Evolutionary conservation across 2,797 vertebrate species (phyloP).

Genomic region (Cyclopterus lumpus): DNA sequence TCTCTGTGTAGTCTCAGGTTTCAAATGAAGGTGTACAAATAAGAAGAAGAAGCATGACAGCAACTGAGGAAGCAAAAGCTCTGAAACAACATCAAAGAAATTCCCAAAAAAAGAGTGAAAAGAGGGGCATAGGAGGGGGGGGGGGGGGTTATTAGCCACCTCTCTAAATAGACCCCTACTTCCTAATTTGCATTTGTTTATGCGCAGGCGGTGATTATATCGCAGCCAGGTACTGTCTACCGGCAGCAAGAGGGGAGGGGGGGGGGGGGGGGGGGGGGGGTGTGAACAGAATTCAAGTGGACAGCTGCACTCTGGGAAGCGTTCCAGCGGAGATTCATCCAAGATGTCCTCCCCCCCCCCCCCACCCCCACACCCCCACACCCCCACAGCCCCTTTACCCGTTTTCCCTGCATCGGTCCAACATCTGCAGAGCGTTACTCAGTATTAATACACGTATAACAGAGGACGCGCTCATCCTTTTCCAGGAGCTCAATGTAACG

Average conservation of each 20-base stretch:
- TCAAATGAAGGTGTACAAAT: slow-evolving; percentile 57
- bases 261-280: slow-evolving; percentile 3
- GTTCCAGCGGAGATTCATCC: slow-evolving; percentile 76
- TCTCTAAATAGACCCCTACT: slow-evolving; percentile 49
- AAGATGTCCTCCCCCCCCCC: slow-evolving; percentile 79
- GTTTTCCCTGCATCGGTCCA: slow-evolving; percentile 65
- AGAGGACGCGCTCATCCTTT: slow-evolving; percentile 68
- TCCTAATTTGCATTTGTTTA: slow-evolving; percentile 78
- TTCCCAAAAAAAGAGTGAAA: slow-evolving; percentile 47
- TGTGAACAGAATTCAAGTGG: slow-evolving; percentile 80
- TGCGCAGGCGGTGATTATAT: slow-evolving; percentile 58
- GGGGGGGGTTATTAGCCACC: slow-evolving; percentile 53
- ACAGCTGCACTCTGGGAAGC: slow-evolving; percentile 81
- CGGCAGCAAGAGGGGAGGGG: slow-evolving; percentile 29
- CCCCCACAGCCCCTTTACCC: too few species aligned
- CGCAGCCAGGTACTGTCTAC: slow-evolving; percentile 79
- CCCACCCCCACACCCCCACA: too few species aligned
- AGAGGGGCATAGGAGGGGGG: slow-evolving; percentile 11
- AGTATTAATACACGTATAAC: slow-evolving; percentile 80
- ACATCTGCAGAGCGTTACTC: slow-evolving; percentile 81
- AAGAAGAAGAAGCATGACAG: slow-evolving; percentile 35
- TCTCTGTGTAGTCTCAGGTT: slow-evolving; percentile 42
- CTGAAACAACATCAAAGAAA: slow-evolving; percentile 72
- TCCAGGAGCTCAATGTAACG: slow-evolving; percentile 69
- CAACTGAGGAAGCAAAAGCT: slow-evolving; percentile 38